A percentile compares a stretch with the other conserved stretches of the same genome.
Conservation (phyloP, 35 echinoderm and acorn worm species). For the Anneissia japonica region DNA sequence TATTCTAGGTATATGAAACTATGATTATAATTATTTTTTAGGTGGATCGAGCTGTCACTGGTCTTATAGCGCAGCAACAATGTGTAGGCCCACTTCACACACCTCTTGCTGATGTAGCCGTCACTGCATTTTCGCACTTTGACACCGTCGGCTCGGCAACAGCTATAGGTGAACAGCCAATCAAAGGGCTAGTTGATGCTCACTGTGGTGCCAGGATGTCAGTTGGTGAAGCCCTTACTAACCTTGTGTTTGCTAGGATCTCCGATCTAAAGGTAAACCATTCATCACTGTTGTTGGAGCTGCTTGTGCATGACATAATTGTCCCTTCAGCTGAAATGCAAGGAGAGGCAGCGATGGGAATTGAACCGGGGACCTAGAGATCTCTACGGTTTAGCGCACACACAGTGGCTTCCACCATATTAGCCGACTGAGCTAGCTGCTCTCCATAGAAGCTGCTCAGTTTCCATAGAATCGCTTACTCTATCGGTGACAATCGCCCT, state of each 20-base stretch:
- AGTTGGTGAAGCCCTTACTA: constrained; percentile 84
- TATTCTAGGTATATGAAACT: too few relatives aligned
- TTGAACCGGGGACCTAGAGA: too few relatives aligned
- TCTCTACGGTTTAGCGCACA: too few relatives aligned
- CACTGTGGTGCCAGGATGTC: constrained; percentile 84
- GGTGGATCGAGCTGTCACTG: constrained; percentile 95
- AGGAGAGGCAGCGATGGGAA: too few relatives aligned
- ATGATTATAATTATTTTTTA: too few relatives aligned
- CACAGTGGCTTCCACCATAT: too few relatives aligned
- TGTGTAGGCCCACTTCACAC: constrained; percentile 98
- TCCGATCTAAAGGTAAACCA: constrained; percentile 68
- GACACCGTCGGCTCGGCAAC: constrained; percentile 86
- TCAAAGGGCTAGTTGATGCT: constrained; percentile 87
- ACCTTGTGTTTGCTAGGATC: constrained; percentile 91
- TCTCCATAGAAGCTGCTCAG: too few relatives aligned
- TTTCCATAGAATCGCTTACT: too few relatives aligned
- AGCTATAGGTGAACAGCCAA: constrained; percentile 92
- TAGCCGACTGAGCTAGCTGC: too few relatives aligned
- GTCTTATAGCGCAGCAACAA: constrained; percentile 92
- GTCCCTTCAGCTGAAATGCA: too few relatives aligned
- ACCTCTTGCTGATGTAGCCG: constrained; percentile 94
- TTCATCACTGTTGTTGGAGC: background rate
- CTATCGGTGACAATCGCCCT: too few relatives aligned
- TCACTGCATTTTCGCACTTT: constrained; percentile 92
- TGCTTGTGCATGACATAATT: background rate